These are phyloP conservation scores for Neosilurus hyrtlii DNA, from an alignment of 2,797 vertebrate species.

Conservation along the genomic window DNA sequence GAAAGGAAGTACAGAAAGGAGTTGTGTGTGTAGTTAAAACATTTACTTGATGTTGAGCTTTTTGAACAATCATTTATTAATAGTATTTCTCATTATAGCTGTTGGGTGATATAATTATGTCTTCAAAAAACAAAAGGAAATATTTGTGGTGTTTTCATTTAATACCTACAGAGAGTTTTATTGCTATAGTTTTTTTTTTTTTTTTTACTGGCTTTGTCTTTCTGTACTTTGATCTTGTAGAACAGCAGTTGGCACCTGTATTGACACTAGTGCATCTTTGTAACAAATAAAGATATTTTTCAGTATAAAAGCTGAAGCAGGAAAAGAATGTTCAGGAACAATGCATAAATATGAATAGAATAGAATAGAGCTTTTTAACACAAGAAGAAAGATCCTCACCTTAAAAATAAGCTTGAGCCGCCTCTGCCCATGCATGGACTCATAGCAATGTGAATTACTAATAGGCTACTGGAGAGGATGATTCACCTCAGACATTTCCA, in stretches of 20 bases:
- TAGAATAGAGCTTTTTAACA: background rate
- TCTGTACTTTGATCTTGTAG: background rate
- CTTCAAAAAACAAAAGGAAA: background rate
- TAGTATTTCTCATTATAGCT: background rate
- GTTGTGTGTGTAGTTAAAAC: background rate
- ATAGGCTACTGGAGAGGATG: background rate
- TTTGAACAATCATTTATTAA: background rate
- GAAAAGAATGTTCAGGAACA: background rate
- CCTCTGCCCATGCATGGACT: background rate
- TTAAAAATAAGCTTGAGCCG: background rate
- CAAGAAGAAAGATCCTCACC: background rate
- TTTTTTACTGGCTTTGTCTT: background rate
- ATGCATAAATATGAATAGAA: background rate
- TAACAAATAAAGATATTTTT: background rate
- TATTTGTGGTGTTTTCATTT: background rate
- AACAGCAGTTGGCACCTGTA: no score
- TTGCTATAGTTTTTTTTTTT: background rate
- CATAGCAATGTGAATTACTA: background rate
- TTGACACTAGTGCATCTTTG: background rate
- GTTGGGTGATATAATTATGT: background rate
- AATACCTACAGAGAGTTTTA: background rate
- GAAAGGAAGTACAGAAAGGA: background rate
- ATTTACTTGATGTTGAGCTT: no score
- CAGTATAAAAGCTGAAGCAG: background rate
- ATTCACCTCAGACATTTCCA: constrained; percentile 8